Base-by-base conservation (phyloP, 2,797 vertebrate species). In the Podargus strigoides region DNA sequence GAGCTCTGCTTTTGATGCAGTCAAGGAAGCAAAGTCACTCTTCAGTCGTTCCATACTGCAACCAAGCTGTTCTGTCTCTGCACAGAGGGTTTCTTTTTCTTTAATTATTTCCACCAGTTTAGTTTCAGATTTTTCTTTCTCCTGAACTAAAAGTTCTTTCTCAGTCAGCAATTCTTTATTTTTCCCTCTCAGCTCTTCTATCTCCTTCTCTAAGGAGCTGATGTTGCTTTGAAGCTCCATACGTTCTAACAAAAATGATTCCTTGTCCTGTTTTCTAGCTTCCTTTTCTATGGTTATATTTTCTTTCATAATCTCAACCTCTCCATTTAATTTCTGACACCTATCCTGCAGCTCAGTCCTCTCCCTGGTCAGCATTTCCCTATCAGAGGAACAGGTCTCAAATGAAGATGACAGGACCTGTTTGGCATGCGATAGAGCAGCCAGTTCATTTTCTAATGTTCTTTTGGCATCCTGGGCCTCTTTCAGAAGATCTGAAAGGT, bases 401-500 rank as follows among this genome's bases (percentile, higher is more conserved):
- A 98, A 81, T 37, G 98, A 96, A 14, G 96, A 97, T 0, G 97
- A 87, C 23, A 99, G 80, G 12, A 96, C 95, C 39, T 97, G 92
- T 60, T 97, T 97, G 9, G 98, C 98, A 22, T 55, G 95, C 26
- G 97, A 96, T 6, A 98, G 70, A 41, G 87, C 94, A 3, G 73
- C 77, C 60, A 97, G 91, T 64, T 98, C 97, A 1, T 85, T 94
- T 76, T 98, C 98, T 8, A 98, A 72, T 1, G 78, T 81, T 14
- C 90, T 97, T 82, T 91, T 98, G 79, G 97, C 97, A 12, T 53
- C 82, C 70, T 98, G 98, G 32, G 94, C 95, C 87, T 98, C 97
- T 76, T 98, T 97, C 19, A 99, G 90, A 82, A 96, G 85, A 37
- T 78, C 34, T 15, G 97, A 97, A 76, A 99, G 97, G 59, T 97